These are phyloP conservation scores for Sarcophaga peregrina DNA, from an alignment of 1,140 invertebrate species.

Conservation along the genomic window DNA sequence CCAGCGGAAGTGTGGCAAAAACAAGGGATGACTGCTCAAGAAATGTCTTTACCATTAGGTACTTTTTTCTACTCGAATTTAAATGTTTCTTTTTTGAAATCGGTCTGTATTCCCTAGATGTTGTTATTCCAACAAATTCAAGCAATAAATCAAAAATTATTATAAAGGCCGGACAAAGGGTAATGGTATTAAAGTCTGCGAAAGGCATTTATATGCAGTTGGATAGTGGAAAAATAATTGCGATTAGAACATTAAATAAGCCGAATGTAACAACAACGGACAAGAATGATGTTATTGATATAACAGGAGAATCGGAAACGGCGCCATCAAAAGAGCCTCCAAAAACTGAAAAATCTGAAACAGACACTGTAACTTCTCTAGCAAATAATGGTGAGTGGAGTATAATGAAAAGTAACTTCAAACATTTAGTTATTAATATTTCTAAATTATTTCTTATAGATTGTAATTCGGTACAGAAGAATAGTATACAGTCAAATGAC, in stretches of 20 bases:
- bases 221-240: constrained; percentile 95
- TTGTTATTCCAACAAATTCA: constrained; percentile 91
- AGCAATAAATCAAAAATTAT: constrained; percentile 87
- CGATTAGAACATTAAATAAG: constrained; percentile 73
- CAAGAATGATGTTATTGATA: constrained; percentile 62
- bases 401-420: neutral
- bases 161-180: constrained; percentile 90
- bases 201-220: constrained; percentile 96
- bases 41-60: constrained; percentile 90
- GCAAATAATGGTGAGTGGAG: neutral
- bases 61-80: constrained; percentile 39
- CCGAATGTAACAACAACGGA: constrained; percentile 50
- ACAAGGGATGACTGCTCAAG: constrained; percentile 93
- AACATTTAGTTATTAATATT: no score
- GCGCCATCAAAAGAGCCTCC: neutral
- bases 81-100: neutral
- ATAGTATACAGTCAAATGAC: neutral
- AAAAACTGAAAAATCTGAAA: constrained; percentile 42
- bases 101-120: constrained; percentile 71
- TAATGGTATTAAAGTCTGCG: constrained; percentile 92
- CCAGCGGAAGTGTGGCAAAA: constrained; percentile 88
- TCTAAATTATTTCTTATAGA: neutral
- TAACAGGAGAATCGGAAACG: constrained; percentile 53
- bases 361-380: neutral
- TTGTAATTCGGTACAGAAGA: neutral